Conservation (phyloP, 1,140 invertebrate species). For the Drosophila kurseongensis region DNA sequence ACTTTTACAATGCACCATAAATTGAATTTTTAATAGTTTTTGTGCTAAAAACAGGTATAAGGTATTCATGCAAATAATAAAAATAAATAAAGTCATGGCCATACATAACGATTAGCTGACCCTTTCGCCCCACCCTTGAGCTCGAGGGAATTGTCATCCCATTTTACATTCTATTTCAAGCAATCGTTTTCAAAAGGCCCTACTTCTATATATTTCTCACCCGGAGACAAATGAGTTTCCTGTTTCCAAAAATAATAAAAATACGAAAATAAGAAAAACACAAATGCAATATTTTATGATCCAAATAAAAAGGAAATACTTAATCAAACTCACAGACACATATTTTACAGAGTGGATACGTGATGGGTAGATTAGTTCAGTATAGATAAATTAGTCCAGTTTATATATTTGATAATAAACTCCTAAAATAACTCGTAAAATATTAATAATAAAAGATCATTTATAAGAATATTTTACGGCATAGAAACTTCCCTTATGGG, state of each 20-base stretch:
- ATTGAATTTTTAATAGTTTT: constrained; percentile 33
- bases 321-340: constrained; percentile 17
- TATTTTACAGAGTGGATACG: neutral
- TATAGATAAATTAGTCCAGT: too few relatives aligned
- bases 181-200: constrained; percentile 11
- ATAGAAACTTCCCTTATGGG: too few relatives aligned
- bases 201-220: constrained; percentile 11
- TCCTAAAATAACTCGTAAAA: too few relatives aligned
- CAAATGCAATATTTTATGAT: constrained; percentile 16
- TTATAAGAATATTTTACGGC: too few relatives aligned
- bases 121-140: neutral
- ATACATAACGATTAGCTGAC: constrained; percentile 6
- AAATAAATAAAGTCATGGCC: constrained; percentile 13
- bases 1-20: constrained; percentile 42
- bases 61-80: neutral
- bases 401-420: too few relatives aligned
- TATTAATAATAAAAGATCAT: too few relatives aligned
- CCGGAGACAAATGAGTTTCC: constrained; percentile 62
- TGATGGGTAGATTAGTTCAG: neutral
- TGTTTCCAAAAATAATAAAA: constrained; percentile 44
- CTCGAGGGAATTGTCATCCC: neutral
- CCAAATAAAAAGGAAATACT: constrained; percentile 28
- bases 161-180: constrained; percentile 20
- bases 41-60: constrained; percentile 2
- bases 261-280: constrained; percentile 1